phyloP scores from a whole-genome alignment of 2,888 invertebrate species.

The Trachelus stipa region DNA sequence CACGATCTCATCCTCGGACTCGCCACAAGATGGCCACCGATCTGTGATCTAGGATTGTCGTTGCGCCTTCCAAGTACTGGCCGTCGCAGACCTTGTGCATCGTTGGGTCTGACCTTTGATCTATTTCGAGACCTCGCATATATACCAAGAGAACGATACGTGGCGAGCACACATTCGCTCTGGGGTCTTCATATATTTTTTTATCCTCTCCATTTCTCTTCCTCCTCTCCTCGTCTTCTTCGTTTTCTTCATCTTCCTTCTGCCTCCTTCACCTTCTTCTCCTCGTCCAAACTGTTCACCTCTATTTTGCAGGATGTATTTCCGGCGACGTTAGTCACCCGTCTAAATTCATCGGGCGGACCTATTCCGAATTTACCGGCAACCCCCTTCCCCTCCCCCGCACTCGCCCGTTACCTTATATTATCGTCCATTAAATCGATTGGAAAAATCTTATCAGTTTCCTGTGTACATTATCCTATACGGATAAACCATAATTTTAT shows the following conservation, averaged over 20 bases:
- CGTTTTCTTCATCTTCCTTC: neutral
- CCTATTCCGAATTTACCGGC: neutral
- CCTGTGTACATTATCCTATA: neutral
- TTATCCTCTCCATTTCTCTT: neutral
- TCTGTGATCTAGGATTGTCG: neutral
- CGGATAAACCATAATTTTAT: neutral
- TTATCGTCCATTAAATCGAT: neutral
- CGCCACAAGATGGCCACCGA: neutral
- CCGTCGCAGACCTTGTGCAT: conserved; percentile 6
- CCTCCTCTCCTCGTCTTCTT: neutral
- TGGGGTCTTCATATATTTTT: neutral
- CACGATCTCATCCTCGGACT: neutral
- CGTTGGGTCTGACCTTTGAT: conserved; percentile 32
- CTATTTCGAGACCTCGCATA: conserved; percentile 29
- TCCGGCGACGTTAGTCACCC: conserved; percentile 50
- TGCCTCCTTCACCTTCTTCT: neutral
- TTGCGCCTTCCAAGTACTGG: neutral
- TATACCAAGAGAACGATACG: neutral
- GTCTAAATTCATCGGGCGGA: conserved; percentile 34
- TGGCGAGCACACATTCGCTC: conserved; percentile 2
- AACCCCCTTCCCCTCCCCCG: conserved; percentile 1
- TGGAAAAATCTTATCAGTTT: neutral
- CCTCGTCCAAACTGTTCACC: neutral
- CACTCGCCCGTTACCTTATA: conserved; percentile 9
- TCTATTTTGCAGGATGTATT: conserved; percentile 31